Base-by-base conservation (phyloP, 2,888 invertebrate genomes). In the Camptogramma bilineatum region DNA sequence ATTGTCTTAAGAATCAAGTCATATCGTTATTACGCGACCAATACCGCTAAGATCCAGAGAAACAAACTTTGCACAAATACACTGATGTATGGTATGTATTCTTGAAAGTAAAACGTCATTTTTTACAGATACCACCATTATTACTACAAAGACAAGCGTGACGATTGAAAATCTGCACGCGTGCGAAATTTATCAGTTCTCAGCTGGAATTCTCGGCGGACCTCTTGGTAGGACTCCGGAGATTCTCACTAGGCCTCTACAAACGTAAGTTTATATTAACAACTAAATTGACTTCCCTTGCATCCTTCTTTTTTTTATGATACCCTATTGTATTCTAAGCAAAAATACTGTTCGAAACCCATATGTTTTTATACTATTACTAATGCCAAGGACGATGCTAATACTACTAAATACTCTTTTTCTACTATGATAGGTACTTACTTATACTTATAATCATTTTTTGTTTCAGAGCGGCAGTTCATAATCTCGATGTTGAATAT, bases 101-200 rank as follows among this genome's bases (percentile, higher is more conserved):
- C 3, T 13, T 4, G 13, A 28, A 28, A 8, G 4, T 28, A 39
- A 39, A 39, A 3, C n/a, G 39, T 39, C 5, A 63, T 17, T 57
- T 39, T 17, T 55, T 17, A 16, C 69, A 90, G 91, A 84, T 55
- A 87, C 84, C 0, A 78, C 76, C 31, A 78, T 88, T 52, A 54
- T 81, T 44, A 90, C 90, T 0, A 83, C 75, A 52, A 91, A 94
- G 57, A 88, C 94, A 1, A 93, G 94, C 9, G 88, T 94, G 2
- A 87, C 94, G 0, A 87, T 97, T 9, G 89, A 93, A 4, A 91
- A 95, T 48, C 82, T 97, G 70, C 94, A 95, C 70, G 94, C 96
- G 0, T 98, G 97, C 73, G 96, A 96, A 79, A 94, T 93, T 0
- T 97, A 97, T 81, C 84, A 95, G 58, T 95, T 97, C 81, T 94